A percentile compares a stretch with the other conserved stretches of the same genome.
These are phyloP conservation scores for Gymnoscopelus braueri DNA, from an alignment of 2,797 vertebrate species.

Conservation along the genomic window DNA sequence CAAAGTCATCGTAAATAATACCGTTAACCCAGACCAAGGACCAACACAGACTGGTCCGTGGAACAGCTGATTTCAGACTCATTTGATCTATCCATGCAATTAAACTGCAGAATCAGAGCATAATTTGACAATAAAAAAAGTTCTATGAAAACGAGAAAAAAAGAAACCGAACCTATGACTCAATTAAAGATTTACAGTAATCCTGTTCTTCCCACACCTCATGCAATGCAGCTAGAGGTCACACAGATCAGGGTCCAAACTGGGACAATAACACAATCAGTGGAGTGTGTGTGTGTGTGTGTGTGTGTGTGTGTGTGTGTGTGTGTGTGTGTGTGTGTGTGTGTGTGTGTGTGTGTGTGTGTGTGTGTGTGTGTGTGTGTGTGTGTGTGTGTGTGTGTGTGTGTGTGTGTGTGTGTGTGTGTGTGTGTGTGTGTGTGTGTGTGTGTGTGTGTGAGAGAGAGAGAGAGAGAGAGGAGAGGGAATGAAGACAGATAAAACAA, in stretches of 20 bases:
- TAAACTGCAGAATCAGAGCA: too few species aligned
- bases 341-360: slow-evolving; percentile 14
- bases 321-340: slow-evolving; percentile 1
- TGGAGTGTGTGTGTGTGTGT: too few species aligned
- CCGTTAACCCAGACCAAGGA: too few species aligned
- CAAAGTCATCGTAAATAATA: not conserved
- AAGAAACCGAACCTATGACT: too few species aligned
- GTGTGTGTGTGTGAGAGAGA: slow-evolving; percentile 12
- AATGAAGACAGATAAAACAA: not conserved
- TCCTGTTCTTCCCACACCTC: slow-evolving; percentile 10
- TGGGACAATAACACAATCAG: slow-evolving; percentile 41
- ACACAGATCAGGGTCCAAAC: slow-evolving; percentile 46
- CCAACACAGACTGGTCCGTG: not conserved
- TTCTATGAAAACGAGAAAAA: too few species aligned
- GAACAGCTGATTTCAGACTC: slow-evolving; percentile 10
- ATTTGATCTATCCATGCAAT: too few species aligned
- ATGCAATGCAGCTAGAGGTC: slow-evolving; percentile 47
- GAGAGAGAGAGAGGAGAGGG: slow-evolving; percentile 2
- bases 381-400: too few species aligned
- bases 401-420: not conserved
- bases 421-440: slow-evolving; percentile 12
- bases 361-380: not conserved
- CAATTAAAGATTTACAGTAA: too few species aligned
- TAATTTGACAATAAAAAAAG: too few species aligned
- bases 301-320: too few species aligned